These are phyloP conservation scores for Struthidea cinerea DNA, from an alignment of 2,113 vertebrate species.

Conservation along the genomic window DNA sequence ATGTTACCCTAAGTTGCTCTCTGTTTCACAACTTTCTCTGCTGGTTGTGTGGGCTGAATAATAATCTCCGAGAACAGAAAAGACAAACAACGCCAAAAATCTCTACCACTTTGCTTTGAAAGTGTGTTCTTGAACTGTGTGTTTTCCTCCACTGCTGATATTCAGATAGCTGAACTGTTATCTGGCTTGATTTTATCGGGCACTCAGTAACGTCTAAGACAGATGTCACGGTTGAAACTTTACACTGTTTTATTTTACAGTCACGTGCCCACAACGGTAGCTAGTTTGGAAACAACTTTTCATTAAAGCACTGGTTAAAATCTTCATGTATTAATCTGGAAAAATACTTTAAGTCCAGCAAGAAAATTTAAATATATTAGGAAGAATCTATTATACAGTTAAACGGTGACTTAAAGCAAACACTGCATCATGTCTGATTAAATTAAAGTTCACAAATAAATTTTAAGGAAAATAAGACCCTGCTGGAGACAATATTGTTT, in stretches of 20 bases:
- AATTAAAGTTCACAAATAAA: not conserved
- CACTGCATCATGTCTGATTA: not conserved
- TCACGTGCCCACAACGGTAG: not conserved
- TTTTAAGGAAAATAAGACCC: not conserved
- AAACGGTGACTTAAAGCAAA: not conserved
- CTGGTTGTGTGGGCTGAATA: slow-evolving; percentile 4
- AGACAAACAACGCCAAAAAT: slow-evolving; percentile 8
- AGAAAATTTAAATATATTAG: not conserved
- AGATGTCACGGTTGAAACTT: slow-evolving; percentile 3
- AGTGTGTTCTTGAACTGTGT: not conserved
- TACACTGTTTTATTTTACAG: not conserved
- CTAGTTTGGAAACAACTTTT: not conserved
- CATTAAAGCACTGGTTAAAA: not conserved
- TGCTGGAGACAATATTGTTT: not conserved
- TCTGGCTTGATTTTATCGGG: slow-evolving; percentile 5
- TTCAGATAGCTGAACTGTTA: not conserved
- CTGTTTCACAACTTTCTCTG: not conserved
- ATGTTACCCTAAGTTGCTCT: slow-evolving; percentile 12
- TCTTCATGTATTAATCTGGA: not conserved
- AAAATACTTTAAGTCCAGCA: not conserved
- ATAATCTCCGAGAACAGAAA: not conserved
- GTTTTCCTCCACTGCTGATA: not conserved
- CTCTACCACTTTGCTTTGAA: not conserved
- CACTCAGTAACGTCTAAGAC: not conserved
- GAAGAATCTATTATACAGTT: not conserved